Evolutionary conservation across 2,113 vertebrate genomes (phyloP).

Genomic region (Grallaria varia): DNA sequence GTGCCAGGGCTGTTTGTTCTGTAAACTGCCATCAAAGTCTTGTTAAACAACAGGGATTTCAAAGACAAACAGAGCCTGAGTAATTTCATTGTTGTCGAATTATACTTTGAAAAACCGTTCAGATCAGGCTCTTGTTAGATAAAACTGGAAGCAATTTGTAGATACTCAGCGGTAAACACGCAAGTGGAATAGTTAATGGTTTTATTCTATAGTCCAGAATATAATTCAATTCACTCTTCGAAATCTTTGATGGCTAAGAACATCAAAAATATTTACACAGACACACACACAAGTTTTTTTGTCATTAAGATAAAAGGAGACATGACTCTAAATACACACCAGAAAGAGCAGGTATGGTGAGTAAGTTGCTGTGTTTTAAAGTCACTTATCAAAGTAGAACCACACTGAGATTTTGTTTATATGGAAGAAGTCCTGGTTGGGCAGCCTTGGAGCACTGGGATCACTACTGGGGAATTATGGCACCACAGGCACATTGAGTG

Average conservation of each 20-base stretch:
- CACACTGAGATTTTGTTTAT: constrained; percentile 11
- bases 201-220: not conserved
- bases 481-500: constrained; percentile 12
- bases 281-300: not conserved
- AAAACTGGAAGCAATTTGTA: not conserved
- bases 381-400: constrained; percentile 29
- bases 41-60: not conserved
- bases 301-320: not conserved
- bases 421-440: not conserved
- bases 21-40: not conserved
- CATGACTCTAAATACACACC: constrained; percentile 1
- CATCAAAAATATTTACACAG: not conserved
- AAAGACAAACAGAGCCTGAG: not conserved
- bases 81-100: not conserved
- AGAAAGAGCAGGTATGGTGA: not conserved
- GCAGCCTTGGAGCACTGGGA: not conserved
- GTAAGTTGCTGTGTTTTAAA: not conserved
- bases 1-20: not conserved
- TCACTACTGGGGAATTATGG: not conserved
- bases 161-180: not conserved
- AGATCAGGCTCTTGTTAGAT: not conserved
- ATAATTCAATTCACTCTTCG: not conserved
- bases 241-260: not conserved
- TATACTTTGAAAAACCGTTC: not conserved
- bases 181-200: not conserved